phyloP scores from a whole-genome alignment of 1,140 invertebrate genomes.

The Caenorhabditis tropicalis region DNA sequence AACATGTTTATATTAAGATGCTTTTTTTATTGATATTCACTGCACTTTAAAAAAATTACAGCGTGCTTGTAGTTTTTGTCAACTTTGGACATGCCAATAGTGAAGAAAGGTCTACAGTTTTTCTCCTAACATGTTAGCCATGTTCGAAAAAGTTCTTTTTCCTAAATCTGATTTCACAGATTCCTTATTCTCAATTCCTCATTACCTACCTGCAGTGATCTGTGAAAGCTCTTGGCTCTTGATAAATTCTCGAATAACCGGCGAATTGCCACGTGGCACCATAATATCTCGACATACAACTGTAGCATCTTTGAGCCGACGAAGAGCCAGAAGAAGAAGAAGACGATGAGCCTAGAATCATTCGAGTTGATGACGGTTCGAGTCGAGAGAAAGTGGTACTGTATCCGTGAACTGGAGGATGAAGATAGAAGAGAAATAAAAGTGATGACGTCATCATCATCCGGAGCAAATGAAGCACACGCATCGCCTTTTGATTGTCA shows the following conservation, averaged over 20 bases:
- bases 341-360: constrained; percentile 24
- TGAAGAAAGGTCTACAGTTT: too few species aligned
- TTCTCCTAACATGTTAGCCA: too few species aligned
- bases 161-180: too few species aligned
- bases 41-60: too few species aligned
- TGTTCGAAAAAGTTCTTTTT: too few species aligned
- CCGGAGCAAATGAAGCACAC: constrained; percentile 9
- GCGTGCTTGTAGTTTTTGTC: too few species aligned
- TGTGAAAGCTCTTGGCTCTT: constrained; percentile 63
- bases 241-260: constrained; percentile 63
- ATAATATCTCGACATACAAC: constrained; percentile 67
- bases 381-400: constrained; percentile 36
- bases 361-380: constrained; percentile 4
- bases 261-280: constrained; percentile 67
- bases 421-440: not conserved
- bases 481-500: constrained; percentile 3
- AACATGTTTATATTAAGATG: not conserved
- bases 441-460: constrained; percentile 37
- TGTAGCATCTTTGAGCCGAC: constrained; percentile 56
- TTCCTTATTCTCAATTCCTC: not conserved
- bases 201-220: constrained; percentile 61
- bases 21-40: too few species aligned
- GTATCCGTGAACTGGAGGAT: constrained; percentile 7
- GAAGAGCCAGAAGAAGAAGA: not conserved
- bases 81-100: too few species aligned